A percentile compares a stretch with the other conserved stretches of the same genome.
These are phyloP conservation scores for Augochlora pura DNA, from an alignment of 1,140 invertebrate genomes.

Conservation along the genomic window DNA sequence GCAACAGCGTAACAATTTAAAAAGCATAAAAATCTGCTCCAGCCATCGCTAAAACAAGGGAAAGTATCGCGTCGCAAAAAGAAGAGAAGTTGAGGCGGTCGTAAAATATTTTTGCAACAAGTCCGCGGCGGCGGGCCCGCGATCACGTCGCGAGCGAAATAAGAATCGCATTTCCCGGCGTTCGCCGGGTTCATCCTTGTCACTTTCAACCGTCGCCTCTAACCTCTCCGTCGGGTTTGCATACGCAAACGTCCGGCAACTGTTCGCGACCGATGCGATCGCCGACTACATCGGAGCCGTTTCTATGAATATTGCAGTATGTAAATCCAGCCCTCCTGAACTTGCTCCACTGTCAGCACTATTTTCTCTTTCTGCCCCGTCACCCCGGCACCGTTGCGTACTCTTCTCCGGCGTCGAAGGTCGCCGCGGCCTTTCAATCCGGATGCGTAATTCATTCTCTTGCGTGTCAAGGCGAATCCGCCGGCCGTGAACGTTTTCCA, in stretches of 20 bases:
- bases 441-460: constrained; percentile 10
- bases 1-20: too few relatives aligned
- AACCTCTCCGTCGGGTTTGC: not conserved
- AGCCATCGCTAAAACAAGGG: too few relatives aligned
- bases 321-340: constrained; percentile 65
- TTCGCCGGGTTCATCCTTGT: not conserved
- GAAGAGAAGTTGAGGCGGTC: too few relatives aligned
- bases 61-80: too few relatives aligned
- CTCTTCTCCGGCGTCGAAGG: not conserved
- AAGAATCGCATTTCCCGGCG: not conserved
- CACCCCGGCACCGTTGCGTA: not conserved
- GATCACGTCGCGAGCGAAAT: not conserved
- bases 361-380: constrained; percentile 12
- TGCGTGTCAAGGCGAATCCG: not conserved
- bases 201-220: not conserved
- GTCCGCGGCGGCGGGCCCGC: too few relatives aligned
- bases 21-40: too few relatives aligned
- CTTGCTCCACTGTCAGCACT: constrained; percentile 51
- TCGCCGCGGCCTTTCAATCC: not conserved
- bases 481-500: not conserved
- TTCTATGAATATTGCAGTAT: constrained; percentile 72
- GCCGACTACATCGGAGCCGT: constrained; percentile 9
- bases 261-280: constrained; percentile 10
- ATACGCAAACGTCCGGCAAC: constrained; percentile 31
- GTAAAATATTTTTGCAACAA: too few relatives aligned